Conservation (phyloP, 2,797 vertebrate species). For the Emydoidea blandingii region DNA sequence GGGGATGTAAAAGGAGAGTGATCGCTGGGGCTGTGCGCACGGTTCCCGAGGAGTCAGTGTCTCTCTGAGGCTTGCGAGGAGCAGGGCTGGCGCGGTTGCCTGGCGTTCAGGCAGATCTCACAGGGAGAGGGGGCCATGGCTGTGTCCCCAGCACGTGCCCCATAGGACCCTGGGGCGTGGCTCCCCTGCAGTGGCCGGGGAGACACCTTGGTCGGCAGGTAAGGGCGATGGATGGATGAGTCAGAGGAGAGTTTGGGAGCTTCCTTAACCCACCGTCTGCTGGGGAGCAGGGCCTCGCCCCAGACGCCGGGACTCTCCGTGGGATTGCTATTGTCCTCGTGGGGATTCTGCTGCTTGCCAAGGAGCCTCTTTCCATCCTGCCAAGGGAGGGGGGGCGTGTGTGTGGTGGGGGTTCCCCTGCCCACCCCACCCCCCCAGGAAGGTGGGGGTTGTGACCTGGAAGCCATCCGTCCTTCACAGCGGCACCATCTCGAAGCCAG, state of each 20-base stretch:
- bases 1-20: background rate
- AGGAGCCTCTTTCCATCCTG: background rate
- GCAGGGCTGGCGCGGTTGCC: background rate
- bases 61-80: background rate
- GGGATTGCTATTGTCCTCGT: conserved; percentile 6
- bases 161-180: conserved; percentile 38
- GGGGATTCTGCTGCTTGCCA: background rate
- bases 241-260: conserved; percentile 26
- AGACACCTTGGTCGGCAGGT: conserved; percentile 1
- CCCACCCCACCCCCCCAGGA: background rate
- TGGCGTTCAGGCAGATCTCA: background rate
- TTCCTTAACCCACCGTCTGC: conserved; percentile 31
- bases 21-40: background rate
- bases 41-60: background rate
- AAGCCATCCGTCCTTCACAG: background rate
- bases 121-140: background rate
- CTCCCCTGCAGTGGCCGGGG: background rate
- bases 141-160: background rate
- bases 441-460: background rate
- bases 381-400: background rate
- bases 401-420: rapidly evolving
- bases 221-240: conserved; percentile 63
- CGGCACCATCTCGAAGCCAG: background rate
- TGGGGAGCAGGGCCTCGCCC: conserved; percentile 30
- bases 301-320: conserved; percentile 47